Conservation (phyloP, 2,113 vertebrate species). For the Ctenomys sociabilis region DNA sequence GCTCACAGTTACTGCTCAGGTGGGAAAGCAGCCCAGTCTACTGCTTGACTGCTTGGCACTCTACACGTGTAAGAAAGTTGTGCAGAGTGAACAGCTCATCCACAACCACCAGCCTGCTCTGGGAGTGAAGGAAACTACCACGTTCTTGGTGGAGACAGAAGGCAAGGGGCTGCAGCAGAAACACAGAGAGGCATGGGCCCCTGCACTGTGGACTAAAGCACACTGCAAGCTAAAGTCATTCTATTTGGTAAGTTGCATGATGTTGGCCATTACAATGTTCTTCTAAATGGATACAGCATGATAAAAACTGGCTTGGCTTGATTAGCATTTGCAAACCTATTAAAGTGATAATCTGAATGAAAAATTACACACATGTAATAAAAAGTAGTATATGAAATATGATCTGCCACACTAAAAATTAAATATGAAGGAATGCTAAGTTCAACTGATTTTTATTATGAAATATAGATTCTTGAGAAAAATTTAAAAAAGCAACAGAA, state of each 20-base stretch:
- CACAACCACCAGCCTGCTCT: not conserved
- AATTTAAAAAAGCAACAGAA: not conserved
- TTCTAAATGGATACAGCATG: not conserved
- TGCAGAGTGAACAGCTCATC: not conserved
- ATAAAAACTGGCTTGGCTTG: not conserved
- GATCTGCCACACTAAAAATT: not conserved
- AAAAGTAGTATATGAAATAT: not conserved
- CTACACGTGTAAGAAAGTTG: not conserved
- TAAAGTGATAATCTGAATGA: not conserved
- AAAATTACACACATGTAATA: not conserved
- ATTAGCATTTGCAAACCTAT: not conserved
- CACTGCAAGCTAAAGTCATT: not conserved
- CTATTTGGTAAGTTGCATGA: not conserved
- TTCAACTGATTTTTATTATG: slow-evolving; percentile 39
- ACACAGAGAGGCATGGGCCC: slow-evolving; percentile 2
- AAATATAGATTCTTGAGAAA: slow-evolving; percentile 10
- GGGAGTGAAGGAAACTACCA: not conserved
- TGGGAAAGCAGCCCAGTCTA: not conserved
- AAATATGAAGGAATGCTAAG: not conserved
- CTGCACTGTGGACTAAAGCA: not conserved
- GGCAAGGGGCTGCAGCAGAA: not conserved
- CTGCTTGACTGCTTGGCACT: not conserved
- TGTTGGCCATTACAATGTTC: not conserved
- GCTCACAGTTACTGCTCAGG: not conserved
- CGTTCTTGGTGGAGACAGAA: not conserved